These are phyloP conservation scores for Cosmia trapezina DNA, from an alignment of 2,888 invertebrate species.

Conservation along the genomic window DNA sequence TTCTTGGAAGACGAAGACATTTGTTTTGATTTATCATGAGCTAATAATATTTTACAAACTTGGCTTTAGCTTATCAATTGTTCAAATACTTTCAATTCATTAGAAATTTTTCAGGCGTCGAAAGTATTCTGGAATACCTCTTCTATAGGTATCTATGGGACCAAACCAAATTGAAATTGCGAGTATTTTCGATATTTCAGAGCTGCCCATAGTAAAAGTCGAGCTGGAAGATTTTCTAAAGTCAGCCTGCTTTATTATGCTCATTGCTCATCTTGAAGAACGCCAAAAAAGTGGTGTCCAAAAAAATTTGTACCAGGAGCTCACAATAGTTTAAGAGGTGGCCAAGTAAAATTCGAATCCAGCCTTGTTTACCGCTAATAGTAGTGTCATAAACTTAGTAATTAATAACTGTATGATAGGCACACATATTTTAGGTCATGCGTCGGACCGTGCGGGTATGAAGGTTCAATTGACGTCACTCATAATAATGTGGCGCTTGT, in stretches of 20 bases:
- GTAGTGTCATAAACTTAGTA: constrained; percentile 55
- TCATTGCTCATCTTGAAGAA: background rate
- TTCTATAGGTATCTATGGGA: too few relatives aligned
- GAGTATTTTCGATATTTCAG: background rate
- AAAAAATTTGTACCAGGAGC: constrained; percentile 23
- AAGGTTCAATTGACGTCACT: constrained; percentile 64
- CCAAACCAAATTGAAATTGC: background rate
- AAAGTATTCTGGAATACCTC: background rate
- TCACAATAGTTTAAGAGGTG: constrained; percentile 7
- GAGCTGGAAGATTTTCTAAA: background rate
- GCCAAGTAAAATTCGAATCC: constrained; percentile 13
- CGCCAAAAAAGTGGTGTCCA: background rate
- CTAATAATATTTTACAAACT: constrained; percentile 23
- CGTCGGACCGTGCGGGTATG: constrained; percentile 44
- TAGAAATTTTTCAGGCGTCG: background rate
- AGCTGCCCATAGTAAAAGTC: background rate
- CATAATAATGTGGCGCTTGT: constrained; percentile 71
- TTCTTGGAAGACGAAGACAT: constrained; percentile 33
- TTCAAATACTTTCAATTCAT: background rate
- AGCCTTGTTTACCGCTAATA: constrained; percentile 43
- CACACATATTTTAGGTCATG: constrained; percentile 55
- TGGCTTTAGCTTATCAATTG: background rate
- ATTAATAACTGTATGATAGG: constrained; percentile 42
- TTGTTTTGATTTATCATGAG: constrained; percentile 17
- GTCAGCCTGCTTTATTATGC: background rate